Conservation (phyloP, 1,140 invertebrate genomes). For the Drosophila ficusphila region DNA sequence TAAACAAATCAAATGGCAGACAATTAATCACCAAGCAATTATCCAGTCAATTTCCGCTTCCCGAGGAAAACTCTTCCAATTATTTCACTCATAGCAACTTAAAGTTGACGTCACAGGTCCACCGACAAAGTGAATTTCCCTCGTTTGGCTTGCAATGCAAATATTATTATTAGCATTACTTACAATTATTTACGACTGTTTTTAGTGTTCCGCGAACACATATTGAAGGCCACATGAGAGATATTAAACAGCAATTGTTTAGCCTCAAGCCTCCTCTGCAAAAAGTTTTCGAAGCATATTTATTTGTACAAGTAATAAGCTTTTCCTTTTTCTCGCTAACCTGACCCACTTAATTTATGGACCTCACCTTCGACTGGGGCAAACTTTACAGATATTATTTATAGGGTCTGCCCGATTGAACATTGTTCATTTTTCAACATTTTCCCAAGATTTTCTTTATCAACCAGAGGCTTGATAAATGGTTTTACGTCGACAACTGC, state of each 20-base stretch:
- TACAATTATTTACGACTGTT: constrained; percentile 58
- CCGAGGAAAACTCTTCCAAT: not conserved
- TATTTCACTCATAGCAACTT: constrained; percentile 17
- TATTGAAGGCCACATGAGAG: constrained; percentile 25
- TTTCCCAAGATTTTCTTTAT: constrained; percentile 15
- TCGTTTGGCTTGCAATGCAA: constrained; percentile 13
- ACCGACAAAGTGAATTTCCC: not conserved
- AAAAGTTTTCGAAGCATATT: constrained; percentile 18
- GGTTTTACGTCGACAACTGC: constrained; percentile 57
- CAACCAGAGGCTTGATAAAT: constrained; percentile 52
- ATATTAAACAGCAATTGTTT: constrained; percentile 69
- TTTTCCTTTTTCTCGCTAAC: not conserved
- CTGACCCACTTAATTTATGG: constrained; percentile 50
- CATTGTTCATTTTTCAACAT: constrained; percentile 33
- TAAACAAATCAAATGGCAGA: constrained; percentile 14
- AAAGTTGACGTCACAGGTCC: constrained; percentile 33
- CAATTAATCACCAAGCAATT: constrained; percentile 7
- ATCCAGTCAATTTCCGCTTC: constrained; percentile 3
- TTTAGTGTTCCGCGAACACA: constrained; percentile 22
- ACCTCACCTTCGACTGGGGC: constrained; percentile 14
- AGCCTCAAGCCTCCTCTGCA: not conserved
- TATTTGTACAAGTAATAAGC: constrained; percentile 20
- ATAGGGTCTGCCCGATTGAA: constrained; percentile 19
- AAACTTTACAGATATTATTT: constrained; percentile 47
- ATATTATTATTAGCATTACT: constrained; percentile 64